Evolutionary conservation across 2,797 vertebrate genomes (phyloP).

Genomic region (Oreochromis mossambicus): DNA sequence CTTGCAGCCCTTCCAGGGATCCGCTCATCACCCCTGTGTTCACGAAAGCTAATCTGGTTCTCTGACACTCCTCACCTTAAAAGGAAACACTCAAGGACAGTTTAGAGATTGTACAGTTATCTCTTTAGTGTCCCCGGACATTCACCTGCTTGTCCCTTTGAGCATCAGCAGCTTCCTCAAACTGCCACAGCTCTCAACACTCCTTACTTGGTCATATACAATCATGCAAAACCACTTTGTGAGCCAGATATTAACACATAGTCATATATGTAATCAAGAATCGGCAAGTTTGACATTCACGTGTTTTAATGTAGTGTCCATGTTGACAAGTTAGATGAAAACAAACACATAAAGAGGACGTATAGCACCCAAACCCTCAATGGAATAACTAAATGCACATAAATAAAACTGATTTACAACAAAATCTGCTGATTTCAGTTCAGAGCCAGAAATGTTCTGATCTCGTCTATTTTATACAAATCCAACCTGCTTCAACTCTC

Average conservation of each 20-base stretch:
- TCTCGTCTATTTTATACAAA: conserved; percentile 8
- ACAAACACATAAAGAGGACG: background rate
- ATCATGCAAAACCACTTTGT: background rate
- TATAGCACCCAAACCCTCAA: background rate
- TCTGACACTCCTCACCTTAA: background rate
- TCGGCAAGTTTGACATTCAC: background rate
- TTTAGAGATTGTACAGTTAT: background rate
- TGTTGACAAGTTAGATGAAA: conserved; percentile 15
- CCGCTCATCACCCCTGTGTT: background rate
- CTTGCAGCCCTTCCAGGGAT: background rate
- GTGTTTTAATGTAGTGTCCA: conserved; percentile 46
- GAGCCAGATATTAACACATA: background rate
- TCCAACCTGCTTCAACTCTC: background rate
- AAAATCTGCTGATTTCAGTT: background rate
- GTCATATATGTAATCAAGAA: background rate
- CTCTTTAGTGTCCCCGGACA: background rate
- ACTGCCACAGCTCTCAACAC: background rate
- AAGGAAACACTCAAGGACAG: background rate
- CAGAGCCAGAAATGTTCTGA: background rate
- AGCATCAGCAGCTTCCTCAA: background rate
- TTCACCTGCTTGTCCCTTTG: background rate
- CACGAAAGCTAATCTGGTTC: background rate
- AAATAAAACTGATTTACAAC: conserved; percentile 35
- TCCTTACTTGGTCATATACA: background rate
- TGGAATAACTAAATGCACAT: conserved; percentile 6